Conservation (phyloP, 2,888 invertebrate species). For the Apantesis nais region DNA sequence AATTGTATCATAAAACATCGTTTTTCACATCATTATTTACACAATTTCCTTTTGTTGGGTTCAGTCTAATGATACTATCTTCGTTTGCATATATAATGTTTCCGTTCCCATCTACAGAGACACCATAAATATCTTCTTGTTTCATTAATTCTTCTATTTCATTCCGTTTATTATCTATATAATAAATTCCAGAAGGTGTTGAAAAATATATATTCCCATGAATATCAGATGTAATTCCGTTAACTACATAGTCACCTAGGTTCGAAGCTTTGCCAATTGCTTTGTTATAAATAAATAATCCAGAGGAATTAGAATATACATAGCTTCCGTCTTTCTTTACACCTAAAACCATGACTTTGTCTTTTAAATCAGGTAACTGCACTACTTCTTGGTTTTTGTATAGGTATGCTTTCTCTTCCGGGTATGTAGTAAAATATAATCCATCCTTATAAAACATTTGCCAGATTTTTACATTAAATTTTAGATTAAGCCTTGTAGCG, state of each 20-base stretch:
- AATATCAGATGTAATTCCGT: slow-evolving; percentile 51
- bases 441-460: slow-evolving; percentile 67
- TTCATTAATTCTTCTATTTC: slow-evolving; percentile 31
- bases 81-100: slow-evolving; percentile 52
- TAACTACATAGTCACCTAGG: slow-evolving; percentile 41
- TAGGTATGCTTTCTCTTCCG: slow-evolving; percentile 51
- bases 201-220: slow-evolving; percentile 55
- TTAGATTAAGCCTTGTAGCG: slow-evolving; percentile 51
- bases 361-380: slow-evolving; percentile 45
- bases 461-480: slow-evolving; percentile 61
- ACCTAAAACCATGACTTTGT: slow-evolving; percentile 51
- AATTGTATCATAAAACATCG: background rate
- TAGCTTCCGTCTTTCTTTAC: slow-evolving; percentile 48
- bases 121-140: slow-evolving; percentile 40
- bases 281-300: slow-evolving; percentile 49
- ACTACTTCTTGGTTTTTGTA: slow-evolving; percentile 42
- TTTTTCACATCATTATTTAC: background rate
- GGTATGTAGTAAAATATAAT: slow-evolving; percentile 68
- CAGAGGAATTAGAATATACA: slow-evolving; percentile 56
- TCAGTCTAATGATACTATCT: slow-evolving; percentile 51
- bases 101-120: slow-evolving; percentile 50
- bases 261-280: slow-evolving; percentile 4
- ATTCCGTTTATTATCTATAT: slow-evolving; percentile 29
- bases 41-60: slow-evolving; percentile 37
- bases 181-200: slow-evolving; percentile 47